These are phyloP conservation scores for Rhagonycha lutea DNA, from an alignment of 2,888 invertebrate genomes.

Conservation along the genomic window DNA sequence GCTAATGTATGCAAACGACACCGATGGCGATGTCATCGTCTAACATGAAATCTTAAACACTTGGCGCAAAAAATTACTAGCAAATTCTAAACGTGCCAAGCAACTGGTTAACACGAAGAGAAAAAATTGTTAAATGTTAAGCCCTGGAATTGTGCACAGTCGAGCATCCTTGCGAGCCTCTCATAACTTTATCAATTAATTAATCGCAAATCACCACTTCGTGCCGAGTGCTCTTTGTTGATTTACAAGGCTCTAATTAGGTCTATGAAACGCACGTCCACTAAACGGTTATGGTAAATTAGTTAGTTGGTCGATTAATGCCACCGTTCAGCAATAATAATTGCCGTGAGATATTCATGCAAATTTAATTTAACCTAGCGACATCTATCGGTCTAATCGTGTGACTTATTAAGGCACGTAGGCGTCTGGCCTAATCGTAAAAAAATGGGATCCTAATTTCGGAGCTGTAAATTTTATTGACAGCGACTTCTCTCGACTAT, in stretches of 20 bases:
- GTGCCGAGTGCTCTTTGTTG: not conserved
- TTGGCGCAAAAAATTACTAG: not conserved
- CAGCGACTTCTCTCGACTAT: not conserved
- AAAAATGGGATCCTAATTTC: not conserved
- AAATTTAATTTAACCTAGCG: not conserved
- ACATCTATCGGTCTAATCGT: not conserved
- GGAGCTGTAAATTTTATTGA: not conserved
- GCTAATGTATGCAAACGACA: not conserved
- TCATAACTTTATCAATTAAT: not conserved
- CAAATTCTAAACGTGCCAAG: not conserved
- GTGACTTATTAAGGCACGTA: not conserved
- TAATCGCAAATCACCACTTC: not conserved
- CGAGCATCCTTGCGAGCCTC: not conserved
- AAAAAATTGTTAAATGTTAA: not conserved
- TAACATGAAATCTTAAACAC: not conserved
- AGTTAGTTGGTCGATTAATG: not conserved
- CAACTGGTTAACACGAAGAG: not conserved
- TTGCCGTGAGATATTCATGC: not conserved
- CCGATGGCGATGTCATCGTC: not conserved
- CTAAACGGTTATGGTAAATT: not conserved
- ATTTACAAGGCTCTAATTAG: not conserved
- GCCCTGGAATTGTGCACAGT: not conserved
- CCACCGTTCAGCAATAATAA: not conserved
- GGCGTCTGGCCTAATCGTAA: too few species aligned
- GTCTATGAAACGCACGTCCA: not conserved